Evolutionary conservation across 2,113 vertebrate genomes (phyloP).

Genomic region (Salvelinus fontinalis): DNA sequence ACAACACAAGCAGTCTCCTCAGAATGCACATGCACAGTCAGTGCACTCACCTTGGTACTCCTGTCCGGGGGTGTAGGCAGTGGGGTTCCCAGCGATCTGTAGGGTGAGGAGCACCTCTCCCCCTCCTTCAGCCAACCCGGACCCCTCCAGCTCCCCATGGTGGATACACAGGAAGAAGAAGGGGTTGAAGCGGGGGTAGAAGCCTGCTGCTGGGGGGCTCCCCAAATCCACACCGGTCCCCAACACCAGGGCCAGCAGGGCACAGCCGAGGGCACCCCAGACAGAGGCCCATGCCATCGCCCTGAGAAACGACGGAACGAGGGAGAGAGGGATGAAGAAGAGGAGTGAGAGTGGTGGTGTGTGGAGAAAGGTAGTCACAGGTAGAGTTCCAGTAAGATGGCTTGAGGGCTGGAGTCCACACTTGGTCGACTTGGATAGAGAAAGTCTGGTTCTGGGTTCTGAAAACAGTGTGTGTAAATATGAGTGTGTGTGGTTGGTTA

Average conservation of each 20-base stretch:
- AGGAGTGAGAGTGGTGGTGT: background rate
- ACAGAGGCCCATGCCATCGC: slow-evolving; percentile 67
- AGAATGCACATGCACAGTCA: too few species aligned
- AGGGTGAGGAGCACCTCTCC: slow-evolving; percentile 93
- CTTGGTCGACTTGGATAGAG: slow-evolving; percentile 55
- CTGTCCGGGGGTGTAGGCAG: slow-evolving; percentile 91
- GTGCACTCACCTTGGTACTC: slow-evolving; percentile 92
- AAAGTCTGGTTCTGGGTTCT: slow-evolving; percentile 48
- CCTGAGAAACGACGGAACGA: slow-evolving; percentile 28
- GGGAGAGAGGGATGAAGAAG: slow-evolving; percentile 36
- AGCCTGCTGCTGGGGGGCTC: slow-evolving; percentile 70
- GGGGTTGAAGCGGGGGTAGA: slow-evolving; percentile 92
- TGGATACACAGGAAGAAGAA: slow-evolving; percentile 99
- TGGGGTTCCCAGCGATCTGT: slow-evolving; percentile 88
- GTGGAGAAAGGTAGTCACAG: slow-evolving; percentile 28
- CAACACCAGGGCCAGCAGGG: slow-evolving; percentile 62
- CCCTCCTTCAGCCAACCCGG: slow-evolving; percentile 78
- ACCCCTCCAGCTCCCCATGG: slow-evolving; percentile 90
- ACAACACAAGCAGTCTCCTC: too few species aligned
- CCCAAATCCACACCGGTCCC: slow-evolving; percentile 71
- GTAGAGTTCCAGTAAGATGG: slow-evolving; percentile 59
- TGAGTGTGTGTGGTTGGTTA: slow-evolving; percentile 6
- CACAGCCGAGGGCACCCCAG: slow-evolving; percentile 65
- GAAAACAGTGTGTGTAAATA: slow-evolving; percentile 17
- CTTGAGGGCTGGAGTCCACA: slow-evolving; percentile 21